These are phyloP conservation scores for Aspiorhynchus laticeps DNA, from an alignment of 2,113 vertebrate genomes.

Conservation along the genomic window DNA sequence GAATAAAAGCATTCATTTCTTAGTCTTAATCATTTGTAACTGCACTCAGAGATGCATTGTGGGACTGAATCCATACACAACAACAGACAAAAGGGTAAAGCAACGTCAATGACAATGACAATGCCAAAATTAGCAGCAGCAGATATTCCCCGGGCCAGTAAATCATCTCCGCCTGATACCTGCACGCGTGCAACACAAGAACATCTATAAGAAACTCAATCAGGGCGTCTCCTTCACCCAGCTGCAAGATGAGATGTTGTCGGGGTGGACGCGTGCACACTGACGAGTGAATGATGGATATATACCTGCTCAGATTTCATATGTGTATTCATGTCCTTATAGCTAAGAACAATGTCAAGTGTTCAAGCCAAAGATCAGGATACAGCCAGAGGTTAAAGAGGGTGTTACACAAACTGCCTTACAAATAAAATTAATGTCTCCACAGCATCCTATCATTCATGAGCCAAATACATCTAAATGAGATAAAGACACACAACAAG, in stretches of 20 bases:
- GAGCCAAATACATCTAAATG: neutral
- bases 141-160: conserved; percentile 1
- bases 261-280: neutral
- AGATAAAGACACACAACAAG: neutral
- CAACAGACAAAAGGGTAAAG: neutral
- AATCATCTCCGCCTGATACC: neutral
- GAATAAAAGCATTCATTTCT: neutral
- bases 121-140: conserved; percentile 1
- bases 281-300: neutral
- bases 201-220: neutral
- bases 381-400: conserved; percentile 14
- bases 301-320: neutral
- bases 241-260: neutral
- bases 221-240: conserved; percentile 8
- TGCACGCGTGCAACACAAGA: neutral
- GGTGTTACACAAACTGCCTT: neutral
- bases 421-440: neutral
- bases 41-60: neutral
- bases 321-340: neutral
- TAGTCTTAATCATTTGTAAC: neutral
- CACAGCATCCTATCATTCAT: neutral
- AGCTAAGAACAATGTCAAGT: conserved; percentile 5
- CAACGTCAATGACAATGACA: neutral
- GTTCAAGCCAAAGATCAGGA: neutral
- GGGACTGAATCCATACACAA: conserved; percentile 3